A percentile compares a stretch with the other conserved stretches of the same genome.
These are phyloP conservation scores for Sorex araneus DNA, from an alignment of 2,113 vertebrate species.

Conservation along the genomic window DNA sequence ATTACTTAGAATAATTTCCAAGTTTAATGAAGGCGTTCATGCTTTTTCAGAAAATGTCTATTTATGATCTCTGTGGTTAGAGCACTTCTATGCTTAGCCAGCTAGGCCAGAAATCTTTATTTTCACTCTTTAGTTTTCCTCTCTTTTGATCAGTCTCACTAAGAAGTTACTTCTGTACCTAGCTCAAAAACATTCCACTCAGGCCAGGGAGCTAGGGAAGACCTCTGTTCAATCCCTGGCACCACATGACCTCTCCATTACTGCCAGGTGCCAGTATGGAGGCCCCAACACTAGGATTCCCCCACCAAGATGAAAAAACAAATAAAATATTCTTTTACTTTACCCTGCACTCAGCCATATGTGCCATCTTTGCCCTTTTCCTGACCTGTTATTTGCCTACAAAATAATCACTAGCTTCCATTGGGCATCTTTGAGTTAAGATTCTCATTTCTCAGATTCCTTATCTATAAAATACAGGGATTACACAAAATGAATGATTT, in stretches of 20 bases:
- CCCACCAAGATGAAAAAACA: no score
- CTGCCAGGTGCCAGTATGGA: no score
- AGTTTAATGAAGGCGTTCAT: conserved; percentile 4
- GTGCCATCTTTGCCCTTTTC: not conserved
- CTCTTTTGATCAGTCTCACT: conserved; percentile 17
- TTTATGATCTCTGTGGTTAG: not conserved
- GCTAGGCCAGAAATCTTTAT: not conserved
- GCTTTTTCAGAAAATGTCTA: conserved; percentile 9
- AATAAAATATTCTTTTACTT: no score
- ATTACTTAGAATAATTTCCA: conserved; percentile 53
- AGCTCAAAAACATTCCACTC: not conserved
- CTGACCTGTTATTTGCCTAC: not conserved
- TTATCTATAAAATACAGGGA: conserved; percentile 25
- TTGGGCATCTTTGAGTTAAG: not conserved
- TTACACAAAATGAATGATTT: not conserved
- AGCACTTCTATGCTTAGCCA: not conserved
- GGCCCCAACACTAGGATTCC: no score
- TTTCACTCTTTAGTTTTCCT: conserved; percentile 32
- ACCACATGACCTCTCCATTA: not conserved
- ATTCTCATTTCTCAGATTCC: conserved; percentile 10
- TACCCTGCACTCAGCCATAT: no score
- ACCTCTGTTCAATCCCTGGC: no score
- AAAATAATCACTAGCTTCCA: not conserved
- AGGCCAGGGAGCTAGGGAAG: no score
- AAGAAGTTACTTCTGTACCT: not conserved